Evolutionary conservation across 2,888 invertebrate genomes (phyloP).

Genomic region (Seira sanloemensis): DNA sequence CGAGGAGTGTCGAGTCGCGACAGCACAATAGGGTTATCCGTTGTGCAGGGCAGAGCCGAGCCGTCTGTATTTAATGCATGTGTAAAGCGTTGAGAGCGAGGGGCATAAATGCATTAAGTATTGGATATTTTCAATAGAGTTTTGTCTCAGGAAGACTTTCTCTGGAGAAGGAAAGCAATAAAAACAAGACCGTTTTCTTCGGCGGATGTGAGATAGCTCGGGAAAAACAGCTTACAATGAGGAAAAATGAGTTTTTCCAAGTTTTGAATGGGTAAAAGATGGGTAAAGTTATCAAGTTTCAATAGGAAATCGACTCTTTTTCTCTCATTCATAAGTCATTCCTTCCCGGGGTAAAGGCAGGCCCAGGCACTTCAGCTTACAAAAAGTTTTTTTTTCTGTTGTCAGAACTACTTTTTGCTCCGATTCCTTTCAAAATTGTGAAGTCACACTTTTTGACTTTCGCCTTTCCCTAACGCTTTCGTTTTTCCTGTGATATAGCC

Average conservation of each 20-base stretch:
- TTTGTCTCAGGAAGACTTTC: not conserved
- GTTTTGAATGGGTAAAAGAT: constrained; percentile 43
- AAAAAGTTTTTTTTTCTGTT: constrained; percentile 18
- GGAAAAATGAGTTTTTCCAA: constrained; percentile 41
- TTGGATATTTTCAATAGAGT: not conserved
- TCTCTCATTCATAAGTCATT: constrained; percentile 58
- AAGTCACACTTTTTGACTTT: constrained; percentile 22
- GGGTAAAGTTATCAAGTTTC: constrained; percentile 63
- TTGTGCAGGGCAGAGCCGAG: no score
- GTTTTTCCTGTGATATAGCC: not conserved
- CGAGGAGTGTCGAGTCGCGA: no score
- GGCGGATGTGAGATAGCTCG: not conserved
- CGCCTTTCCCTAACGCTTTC: not conserved
- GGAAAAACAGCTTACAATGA: constrained; percentile 7
- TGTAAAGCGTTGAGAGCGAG: not conserved
- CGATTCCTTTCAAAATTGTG: constrained; percentile 22
- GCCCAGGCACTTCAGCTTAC: not conserved
- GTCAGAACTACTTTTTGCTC: constrained; percentile 17
- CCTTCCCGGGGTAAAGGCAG: constrained; percentile 23
- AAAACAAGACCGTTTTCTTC: constrained; percentile 11
- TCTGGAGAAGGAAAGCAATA: constrained; percentile 9
- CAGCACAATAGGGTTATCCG: no score
- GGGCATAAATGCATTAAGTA: not conserved
- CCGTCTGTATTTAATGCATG: no score
- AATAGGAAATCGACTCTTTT: constrained; percentile 60